Evolutionary conservation across 1,140 invertebrate species (phyloP).

Genomic region (Drosophila saltans): DNA sequence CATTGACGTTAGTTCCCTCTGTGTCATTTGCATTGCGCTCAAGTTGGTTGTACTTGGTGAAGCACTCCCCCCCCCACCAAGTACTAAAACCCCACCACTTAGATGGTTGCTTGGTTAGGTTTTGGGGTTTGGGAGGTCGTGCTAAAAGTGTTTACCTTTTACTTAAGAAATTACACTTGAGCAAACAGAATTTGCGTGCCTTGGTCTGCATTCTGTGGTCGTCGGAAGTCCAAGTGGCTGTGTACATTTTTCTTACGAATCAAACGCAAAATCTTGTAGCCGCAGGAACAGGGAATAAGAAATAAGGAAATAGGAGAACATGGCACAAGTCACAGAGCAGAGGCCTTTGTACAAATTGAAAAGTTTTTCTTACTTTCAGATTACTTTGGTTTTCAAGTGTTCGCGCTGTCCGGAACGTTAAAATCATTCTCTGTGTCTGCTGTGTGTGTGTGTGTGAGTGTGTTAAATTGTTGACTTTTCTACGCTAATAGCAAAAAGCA

Average conservation of each 20-base stretch:
- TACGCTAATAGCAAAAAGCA: conserved; percentile 73
- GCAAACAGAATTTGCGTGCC: conserved; percentile 78
- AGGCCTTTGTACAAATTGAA: conserved; percentile 65
- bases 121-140: conserved; percentile 16
- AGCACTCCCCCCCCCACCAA: too few relatives aligned
- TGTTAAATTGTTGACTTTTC: conserved; percentile 72
- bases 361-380: conserved; percentile 63
- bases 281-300: background rate
- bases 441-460: conserved; percentile 34
- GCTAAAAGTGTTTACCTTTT: conserved; percentile 82
- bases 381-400: conserved; percentile 58
- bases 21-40: conserved; percentile 70
- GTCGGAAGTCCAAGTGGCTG: conserved; percentile 70
- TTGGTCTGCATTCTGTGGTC: conserved; percentile 21
- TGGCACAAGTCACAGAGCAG: conserved; percentile 16
- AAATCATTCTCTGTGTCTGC: conserved; percentile 23
- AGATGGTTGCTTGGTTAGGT: background rate
- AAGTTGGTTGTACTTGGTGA: conserved; percentile 49
- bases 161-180: conserved; percentile 82
- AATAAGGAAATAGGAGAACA: conserved; percentile 1
- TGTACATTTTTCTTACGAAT: conserved; percentile 67
- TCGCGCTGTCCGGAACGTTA: conserved; percentile 29
- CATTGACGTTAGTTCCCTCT: conserved; percentile 13
- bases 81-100: conserved; percentile 3
- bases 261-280: conserved; percentile 49